Base-by-base conservation (phyloP, 2,113 vertebrate species). In the Pyxicephalus adspersus region DNA sequence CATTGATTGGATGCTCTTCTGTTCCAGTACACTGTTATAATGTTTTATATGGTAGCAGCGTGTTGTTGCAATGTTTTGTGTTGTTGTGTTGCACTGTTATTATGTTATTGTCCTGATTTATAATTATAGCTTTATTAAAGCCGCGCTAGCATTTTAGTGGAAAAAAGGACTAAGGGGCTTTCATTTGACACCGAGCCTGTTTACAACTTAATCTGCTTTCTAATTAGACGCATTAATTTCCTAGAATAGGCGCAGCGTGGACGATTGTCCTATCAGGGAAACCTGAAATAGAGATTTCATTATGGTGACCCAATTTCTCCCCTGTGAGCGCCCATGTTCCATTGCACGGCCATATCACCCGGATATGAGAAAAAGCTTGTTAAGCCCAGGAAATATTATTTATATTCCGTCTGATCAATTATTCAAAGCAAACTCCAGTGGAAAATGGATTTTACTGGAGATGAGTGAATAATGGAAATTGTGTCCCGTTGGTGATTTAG, bases 91-190 rank as follows among this genome's bases (percentile, higher is more conserved):
- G 65, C 38, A 13, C 51, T 17, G 38, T 68, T 68, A 68, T 51
- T 51, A 16, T 45, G 28, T 51, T 50, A 2, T 5, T 38, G 50
- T 50, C n/a, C 4, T 2, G 4, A 18, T 68, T 51, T 26, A 51
- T 68, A 51, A 50, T 68, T 51, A 68, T 51, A 45, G 66, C 3
- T 68, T 68, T 68, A 68, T 68, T 68, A 68, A 68, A 68, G 25
- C 66, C 22, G 38, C 66, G 23, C 38, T 45, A 68, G 66, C n/a
- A 17, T 68, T 68, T 51, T 68, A 51, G 16, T 68, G 50, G 51
- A 68, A 68, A 68, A 68, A 51, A 50, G 51, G 16, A 11, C 66
- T 23, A 18, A 23, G 25, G 2, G 22, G 38, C 38, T 25, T 25
- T 38, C 15, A 2, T 8, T 6, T 26, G 66, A 68, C 66, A 45